Evolutionary conservation across 2,888 invertebrate species (phyloP), one percentile per base, ranked within the genome.

Genomic region (Fabriciana adippe): DNA sequence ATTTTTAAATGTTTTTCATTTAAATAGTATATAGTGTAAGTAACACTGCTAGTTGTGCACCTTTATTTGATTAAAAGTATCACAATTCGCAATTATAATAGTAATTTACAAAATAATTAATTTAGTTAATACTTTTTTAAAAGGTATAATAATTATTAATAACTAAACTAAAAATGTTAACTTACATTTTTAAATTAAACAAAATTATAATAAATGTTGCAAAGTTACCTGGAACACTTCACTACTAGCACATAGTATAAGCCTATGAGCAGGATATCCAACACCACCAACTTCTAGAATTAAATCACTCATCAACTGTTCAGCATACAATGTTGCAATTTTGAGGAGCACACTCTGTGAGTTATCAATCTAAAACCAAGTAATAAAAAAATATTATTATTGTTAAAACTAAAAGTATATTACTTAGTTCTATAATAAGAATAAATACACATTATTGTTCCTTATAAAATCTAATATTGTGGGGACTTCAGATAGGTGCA

Each of bases 211-310:
- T 18, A 48, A 14, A 11, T 59, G 11, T 18, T 15, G 13, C 4
- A 14, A n/a, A 21, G 15, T 53, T 87, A 97, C 97, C 93, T 97
- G 97, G 85, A 99, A 98, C 57, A 99, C 98, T 91, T 98, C 98
- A 87, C 98, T 98, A 75, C 97, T 97, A 66, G 98, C 97, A 88
- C 98, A 98, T 5, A 99, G 93, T 78, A 99, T 98, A 8, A 99
- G 94, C 71, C 97, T 94, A 88, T 99, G 99, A 2, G 97, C 97
- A 0, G 97, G 96, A 88, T 97, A 98, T 68, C 95, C 95, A 56
- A 95, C 94, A 3, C 95, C 95, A 4, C 96, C 97, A 35, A 99
- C 98, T 71, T 97, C 95, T 55, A 99, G 88, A 51, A 95, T 95
- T 65, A 99, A 95, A 86, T 99, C 99, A 78, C 97, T 97, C 96